A percentile compares a stretch with the other conserved stretches of the same genome.
Conservation (phyloP, 2,888 invertebrate species). For the Scaptodrosophila latifasciaeformis region DNA sequence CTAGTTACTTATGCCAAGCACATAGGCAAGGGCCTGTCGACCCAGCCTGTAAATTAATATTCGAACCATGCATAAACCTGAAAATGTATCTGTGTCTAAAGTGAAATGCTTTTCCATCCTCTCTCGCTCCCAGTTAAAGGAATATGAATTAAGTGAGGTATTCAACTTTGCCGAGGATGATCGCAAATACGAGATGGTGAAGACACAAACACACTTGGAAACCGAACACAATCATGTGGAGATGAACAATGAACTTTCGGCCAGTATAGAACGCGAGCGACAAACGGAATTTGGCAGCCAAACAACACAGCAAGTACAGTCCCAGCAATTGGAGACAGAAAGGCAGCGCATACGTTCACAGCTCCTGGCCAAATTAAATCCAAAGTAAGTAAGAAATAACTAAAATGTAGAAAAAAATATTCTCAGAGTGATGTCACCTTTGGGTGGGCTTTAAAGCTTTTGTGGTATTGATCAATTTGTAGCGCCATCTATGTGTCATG, state of each 20-base stretch:
- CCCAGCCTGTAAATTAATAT: slow-evolving; percentile 63
- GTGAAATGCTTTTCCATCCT: too few species aligned
- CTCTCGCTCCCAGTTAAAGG: slow-evolving; percentile 84
- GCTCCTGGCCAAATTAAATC: slow-evolving; percentile 74
- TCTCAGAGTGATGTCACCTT: too few species aligned
- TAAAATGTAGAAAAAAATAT: too few species aligned
- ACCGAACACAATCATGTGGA: slow-evolving; percentile 77
- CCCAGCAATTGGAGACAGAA: slow-evolving; percentile 76
- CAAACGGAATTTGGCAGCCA: slow-evolving; percentile 77
- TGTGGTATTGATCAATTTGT: too few species aligned
- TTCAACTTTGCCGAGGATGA: slow-evolving; percentile 90
- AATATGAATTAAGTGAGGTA: slow-evolving; percentile 90
- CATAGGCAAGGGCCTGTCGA: slow-evolving; percentile 54
- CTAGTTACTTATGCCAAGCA: slow-evolving; percentile 49
- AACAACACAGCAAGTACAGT: slow-evolving; percentile 19
- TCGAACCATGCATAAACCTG: slow-evolving; percentile 32
- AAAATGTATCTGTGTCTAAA: too few species aligned
- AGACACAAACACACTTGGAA: slow-evolving; percentile 74
- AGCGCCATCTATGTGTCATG: too few species aligned
- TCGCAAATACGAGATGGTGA: slow-evolving; percentile 82
- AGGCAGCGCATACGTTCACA: slow-evolving; percentile 74
- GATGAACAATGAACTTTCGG: slow-evolving; percentile 84
- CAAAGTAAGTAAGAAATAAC: slow-evolving; percentile 67
- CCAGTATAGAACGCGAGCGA: slow-evolving; percentile 87
- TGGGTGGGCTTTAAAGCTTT: too few species aligned